Percentiles rank a stretch among this genome's conserved stretches.
phyloP scores from a whole-genome alignment of 2,797 vertebrate species.

The Allenopithecus nigroviridis region DNA sequence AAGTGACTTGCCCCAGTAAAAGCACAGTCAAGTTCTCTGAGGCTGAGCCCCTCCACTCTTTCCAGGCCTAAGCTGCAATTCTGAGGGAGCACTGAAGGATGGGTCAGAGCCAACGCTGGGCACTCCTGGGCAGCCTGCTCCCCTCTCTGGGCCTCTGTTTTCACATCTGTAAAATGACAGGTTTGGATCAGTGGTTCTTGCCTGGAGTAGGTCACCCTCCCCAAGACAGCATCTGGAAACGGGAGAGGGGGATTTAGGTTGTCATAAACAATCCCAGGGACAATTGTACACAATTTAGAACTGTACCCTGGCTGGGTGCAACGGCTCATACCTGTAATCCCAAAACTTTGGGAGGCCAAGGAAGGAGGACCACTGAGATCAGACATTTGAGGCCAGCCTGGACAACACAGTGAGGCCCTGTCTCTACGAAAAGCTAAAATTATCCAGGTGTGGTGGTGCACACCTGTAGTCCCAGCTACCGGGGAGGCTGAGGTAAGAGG shows the following conservation, averaged over 20 bases:
- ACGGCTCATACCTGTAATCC: neutral
- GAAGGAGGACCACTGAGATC: too few relatives aligned
- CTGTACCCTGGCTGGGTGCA: neutral
- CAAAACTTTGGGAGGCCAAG: neutral
- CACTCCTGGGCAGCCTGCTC: neutral
- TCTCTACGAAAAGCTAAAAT: too few relatives aligned
- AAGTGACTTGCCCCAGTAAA: neutral
- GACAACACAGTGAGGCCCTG: too few relatives aligned
- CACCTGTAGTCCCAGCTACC: neutral
- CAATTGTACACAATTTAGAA: neutral
- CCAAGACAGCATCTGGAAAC: neutral
- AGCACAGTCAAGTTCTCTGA: neutral
- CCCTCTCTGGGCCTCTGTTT: neutral
- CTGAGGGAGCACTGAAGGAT: neutral
- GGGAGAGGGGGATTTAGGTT: neutral
- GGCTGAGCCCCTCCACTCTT: neutral
- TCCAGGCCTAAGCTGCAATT: neutral
- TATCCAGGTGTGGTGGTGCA: neutral
- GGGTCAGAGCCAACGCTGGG: neutral
- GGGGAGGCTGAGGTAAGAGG: neutral
- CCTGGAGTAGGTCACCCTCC: neutral
- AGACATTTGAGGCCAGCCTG: too few relatives aligned
- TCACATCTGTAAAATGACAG: neutral
- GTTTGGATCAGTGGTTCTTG: neutral
- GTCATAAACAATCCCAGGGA: neutral